A percentile compares a stretch with the other conserved stretches of the same genome.
These are phyloP conservation scores for Scatophagus argus DNA, from an alignment of 2,113 vertebrate genomes.

Conservation along the genomic window DNA sequence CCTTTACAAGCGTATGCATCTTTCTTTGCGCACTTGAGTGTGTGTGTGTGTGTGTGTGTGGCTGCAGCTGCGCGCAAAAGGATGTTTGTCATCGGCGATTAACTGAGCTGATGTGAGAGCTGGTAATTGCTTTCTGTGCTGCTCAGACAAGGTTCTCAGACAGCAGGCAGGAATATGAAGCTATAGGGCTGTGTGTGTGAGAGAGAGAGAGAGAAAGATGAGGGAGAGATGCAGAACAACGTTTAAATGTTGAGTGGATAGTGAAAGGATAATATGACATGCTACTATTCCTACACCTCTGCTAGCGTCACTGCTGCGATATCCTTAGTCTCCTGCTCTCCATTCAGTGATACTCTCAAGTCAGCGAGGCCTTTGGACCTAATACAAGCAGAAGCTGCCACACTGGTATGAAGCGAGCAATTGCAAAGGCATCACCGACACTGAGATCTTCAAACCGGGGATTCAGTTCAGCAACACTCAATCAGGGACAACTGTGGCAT, in stretches of 20 bases:
- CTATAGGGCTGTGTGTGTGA: constrained; percentile 15
- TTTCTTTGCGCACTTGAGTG: constrained; percentile 26
- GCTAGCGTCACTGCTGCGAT: constrained; percentile 23
- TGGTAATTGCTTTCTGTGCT: constrained; percentile 68
- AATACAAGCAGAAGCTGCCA: constrained; percentile 50
- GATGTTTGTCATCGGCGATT: constrained; percentile 53
- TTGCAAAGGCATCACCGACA: constrained; percentile 33
- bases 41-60: not conserved
- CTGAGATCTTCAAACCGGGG: constrained; percentile 52
- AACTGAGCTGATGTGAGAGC: constrained; percentile 60
- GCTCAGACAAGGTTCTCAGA: constrained; percentile 44
- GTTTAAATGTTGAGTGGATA: constrained; percentile 37
- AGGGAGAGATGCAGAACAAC: constrained; percentile 32
- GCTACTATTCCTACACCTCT: constrained; percentile 11
- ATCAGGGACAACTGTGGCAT: constrained; percentile 45
- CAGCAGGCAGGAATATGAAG: constrained; percentile 32
- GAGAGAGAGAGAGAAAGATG: not conserved
- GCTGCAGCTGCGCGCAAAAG: not conserved
- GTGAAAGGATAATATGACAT: constrained; percentile 44
- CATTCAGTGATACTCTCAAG: constrained; percentile 23
- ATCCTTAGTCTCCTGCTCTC: constrained; percentile 12
- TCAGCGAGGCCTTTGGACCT: constrained; percentile 48
- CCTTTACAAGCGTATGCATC: constrained; percentile 49
- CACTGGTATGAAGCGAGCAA: constrained; percentile 42
- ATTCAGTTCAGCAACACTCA: constrained; percentile 62